Percentiles rank a stretch among this genome's conserved stretches.
Evolutionary conservation across 2,113 vertebrate species (phyloP).

Genomic region (Sigmodon hispidus): DNA sequence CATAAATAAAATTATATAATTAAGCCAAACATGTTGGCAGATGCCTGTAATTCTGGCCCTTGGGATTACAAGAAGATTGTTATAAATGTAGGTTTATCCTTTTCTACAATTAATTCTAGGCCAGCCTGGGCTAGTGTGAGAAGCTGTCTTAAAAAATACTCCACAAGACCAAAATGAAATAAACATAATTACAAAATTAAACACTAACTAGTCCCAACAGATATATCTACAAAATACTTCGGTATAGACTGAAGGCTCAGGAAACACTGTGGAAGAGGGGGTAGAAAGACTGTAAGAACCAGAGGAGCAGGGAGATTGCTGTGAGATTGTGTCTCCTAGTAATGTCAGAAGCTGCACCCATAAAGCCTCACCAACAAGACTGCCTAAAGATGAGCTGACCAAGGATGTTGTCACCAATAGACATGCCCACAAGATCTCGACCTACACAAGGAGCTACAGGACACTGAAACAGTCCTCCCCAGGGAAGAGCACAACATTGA

Average conservation of each 20-base stretch:
- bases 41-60: not conserved
- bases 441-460: not conserved
- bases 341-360: not conserved
- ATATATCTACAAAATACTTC: too few relatives aligned
- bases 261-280: not conserved
- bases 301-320: not conserved
- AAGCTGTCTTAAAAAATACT: not conserved
- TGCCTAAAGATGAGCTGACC: not conserved
- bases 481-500: not conserved
- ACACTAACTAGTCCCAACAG: not conserved
- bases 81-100: not conserved
- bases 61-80: not conserved
- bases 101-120: not conserved
- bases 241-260: not conserved
- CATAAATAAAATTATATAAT: constrained; percentile 28
- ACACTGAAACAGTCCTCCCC: not conserved
- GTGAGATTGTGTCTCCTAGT: not conserved
- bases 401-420: not conserved
- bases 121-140: not conserved
- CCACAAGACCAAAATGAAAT: not conserved
- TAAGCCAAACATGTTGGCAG: not conserved
- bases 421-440: not conserved
- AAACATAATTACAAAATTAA: constrained; percentile 53
- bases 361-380: not conserved
- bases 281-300: not conserved